A percentile compares a stretch with the other conserved stretches of the same genome.
phyloP scores from a whole-genome alignment of 2,888 invertebrate genomes.

The Coenonympha glycerion region DNA sequence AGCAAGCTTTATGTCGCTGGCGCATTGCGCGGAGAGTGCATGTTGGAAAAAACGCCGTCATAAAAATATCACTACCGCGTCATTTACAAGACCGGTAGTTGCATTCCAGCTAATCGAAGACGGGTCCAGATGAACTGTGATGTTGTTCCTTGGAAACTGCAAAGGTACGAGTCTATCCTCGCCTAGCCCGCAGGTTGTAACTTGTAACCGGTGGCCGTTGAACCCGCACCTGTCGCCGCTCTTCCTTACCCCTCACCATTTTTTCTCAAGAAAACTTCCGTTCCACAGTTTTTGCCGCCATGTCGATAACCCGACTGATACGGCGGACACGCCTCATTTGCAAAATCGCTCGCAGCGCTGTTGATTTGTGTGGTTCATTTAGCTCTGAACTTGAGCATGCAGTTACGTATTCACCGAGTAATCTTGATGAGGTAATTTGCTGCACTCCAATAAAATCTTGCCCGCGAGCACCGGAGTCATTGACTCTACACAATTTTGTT shows the following conservation, averaged over 20 bases:
- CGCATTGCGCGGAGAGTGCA: slow-evolving; percentile 7
- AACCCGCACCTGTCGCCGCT: slow-evolving; percentile 64
- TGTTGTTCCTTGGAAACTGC: slow-evolving; percentile 46
- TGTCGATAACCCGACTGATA: slow-evolving; percentile 66
- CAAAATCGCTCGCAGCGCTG: slow-evolving; percentile 48
- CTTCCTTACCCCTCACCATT: slow-evolving; percentile 60
- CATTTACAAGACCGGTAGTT: slow-evolving; percentile 47
- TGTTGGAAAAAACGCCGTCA: slow-evolving; percentile 14
- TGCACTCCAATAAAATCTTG: slow-evolving; percentile 43
- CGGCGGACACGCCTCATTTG: slow-evolving; percentile 69
- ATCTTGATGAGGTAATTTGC: slow-evolving; percentile 44
- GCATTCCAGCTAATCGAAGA: slow-evolving; percentile 38
- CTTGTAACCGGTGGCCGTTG: slow-evolving; percentile 54
- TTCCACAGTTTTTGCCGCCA: slow-evolving; percentile 61
- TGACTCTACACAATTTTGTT: slow-evolving; percentile 41
- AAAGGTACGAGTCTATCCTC: slow-evolving; percentile 31
- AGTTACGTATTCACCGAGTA: slow-evolving; percentile 14
- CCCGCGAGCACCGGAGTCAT: slow-evolving; percentile 40
- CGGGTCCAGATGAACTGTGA: slow-evolving; percentile 43
- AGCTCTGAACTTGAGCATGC: slow-evolving; percentile 31
- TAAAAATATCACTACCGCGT: slow-evolving; percentile 31
- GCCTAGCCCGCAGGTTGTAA: too few species aligned
- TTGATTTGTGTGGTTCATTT: slow-evolving; percentile 49
- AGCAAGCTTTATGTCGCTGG: slow-evolving; percentile 17
- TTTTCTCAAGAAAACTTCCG: slow-evolving; percentile 67